Percentiles rank a stretch among this genome's conserved stretches.
These are phyloP conservation scores for Autographa gamma DNA, from an alignment of 2,888 invertebrate species.

Conservation along the genomic window DNA sequence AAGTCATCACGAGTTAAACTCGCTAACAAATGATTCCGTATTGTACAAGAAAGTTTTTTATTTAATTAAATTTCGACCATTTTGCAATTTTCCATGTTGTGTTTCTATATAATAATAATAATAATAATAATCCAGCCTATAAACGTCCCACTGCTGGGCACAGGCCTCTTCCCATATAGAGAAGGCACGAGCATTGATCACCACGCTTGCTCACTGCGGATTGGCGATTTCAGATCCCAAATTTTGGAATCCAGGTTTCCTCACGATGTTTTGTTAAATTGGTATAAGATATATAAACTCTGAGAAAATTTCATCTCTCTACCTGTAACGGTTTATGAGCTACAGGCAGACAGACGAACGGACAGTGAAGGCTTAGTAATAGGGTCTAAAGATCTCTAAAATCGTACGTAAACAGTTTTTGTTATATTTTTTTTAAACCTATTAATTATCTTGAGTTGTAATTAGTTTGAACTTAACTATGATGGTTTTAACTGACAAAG, in stretches of 20 bases:
- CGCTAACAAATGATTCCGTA: background rate
- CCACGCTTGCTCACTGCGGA: too few species aligned
- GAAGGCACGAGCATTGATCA: too few species aligned
- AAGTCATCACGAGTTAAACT: background rate
- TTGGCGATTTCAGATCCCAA: too few species aligned
- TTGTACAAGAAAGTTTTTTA: background rate
- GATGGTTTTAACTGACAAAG: slow-evolving; percentile 4
- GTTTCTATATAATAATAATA: background rate
- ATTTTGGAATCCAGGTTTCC: too few species aligned
- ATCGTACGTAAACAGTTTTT: background rate
- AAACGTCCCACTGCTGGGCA: too few species aligned
- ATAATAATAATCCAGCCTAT: too few species aligned
- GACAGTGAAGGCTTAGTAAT: background rate
- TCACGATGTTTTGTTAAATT: too few species aligned
- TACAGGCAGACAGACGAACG: background rate
- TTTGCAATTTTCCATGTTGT: background rate
- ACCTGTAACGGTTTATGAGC: too few species aligned
- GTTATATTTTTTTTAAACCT: background rate
- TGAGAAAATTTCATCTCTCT: too few species aligned
- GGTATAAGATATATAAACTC: background rate
- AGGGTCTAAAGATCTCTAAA: background rate
- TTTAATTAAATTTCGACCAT: background rate
- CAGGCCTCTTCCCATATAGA: too few species aligned
- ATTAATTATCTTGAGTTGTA: background rate
- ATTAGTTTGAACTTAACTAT: slow-evolving; percentile 1